Evolutionary conservation across 2,888 invertebrate species (phyloP), one percentile per base, ranked within the genome.

Genomic region (Lottia scabra): DNA sequence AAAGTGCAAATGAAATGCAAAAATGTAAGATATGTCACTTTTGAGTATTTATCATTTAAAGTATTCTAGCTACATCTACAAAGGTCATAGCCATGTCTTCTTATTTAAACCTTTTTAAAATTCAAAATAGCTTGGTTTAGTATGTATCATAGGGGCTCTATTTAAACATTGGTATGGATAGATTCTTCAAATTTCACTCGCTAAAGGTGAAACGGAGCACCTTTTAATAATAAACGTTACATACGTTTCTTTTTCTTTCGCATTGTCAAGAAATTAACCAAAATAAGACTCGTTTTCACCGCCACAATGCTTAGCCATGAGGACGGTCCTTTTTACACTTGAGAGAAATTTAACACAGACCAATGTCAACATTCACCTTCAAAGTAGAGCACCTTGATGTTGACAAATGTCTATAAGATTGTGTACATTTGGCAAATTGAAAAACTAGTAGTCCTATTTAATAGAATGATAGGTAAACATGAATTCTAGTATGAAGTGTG

Each of bases 361-460:
- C 44, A 63, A 45, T 69, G 27, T 44, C 30, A 63, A 69, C 26
- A 63, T 19, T 44, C 19, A 19, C 68, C 63, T 44, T 56, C 23
- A 46, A 30, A n/a, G 63, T 38, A 19, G 43, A 63, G 63, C 63
- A 23, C 45, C 16, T n/a, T 19, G 63, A 43, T 69, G 68, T 69
- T 69, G 63, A 63, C 44, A 44, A 43, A 69, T 15, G 63, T 26
- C 63, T 69, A 44, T 63, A 62, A 27, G 23, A 44, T n/a, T 69
- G 68, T 63, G 68, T 69, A 67, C 45, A 63, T 63, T 27, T 26
- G 43, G 68, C 23, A 69, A 69, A 69, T 69, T 69, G 68, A 69
- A 69, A 63, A 69, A 63, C 68, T 23, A 56, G 56, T 56, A 56
- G 56, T 19, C 56, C 56, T 23, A 19, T 56, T 56, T 19, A 56